Evolutionary conservation across 1,140 invertebrate species (phyloP).

Genomic region (Pseudomyrmex concolor): DNA sequence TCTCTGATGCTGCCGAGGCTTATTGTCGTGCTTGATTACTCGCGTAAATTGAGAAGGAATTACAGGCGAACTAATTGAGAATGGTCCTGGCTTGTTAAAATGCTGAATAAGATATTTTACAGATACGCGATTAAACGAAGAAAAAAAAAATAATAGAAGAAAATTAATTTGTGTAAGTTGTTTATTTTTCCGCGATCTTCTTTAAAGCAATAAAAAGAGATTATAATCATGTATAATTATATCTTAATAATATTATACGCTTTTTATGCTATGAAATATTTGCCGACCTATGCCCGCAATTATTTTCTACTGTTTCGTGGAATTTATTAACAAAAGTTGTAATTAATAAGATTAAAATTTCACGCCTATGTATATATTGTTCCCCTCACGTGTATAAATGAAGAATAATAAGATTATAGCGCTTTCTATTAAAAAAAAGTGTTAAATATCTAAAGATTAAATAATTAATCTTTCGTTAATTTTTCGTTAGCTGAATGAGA

Average conservation of each 20-base stretch:
- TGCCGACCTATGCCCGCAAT: conserved; percentile 22
- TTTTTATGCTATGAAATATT: conserved; percentile 22
- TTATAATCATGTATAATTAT: not conserved
- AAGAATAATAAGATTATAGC: conserved; percentile 54
- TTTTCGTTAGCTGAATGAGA: conserved; percentile 43
- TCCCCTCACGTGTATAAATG: conserved; percentile 33
- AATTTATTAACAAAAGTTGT: conserved; percentile 49
- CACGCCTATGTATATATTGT: conserved; percentile 24
- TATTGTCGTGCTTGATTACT: conserved; percentile 19
- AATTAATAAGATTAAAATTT: conserved; percentile 59
- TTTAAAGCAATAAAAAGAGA: not conserved
- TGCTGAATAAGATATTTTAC: conserved; percentile 10
- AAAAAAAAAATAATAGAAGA: not conserved
- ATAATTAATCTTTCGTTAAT: conserved; percentile 28
- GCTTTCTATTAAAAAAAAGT: not conserved
- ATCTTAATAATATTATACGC: conserved; percentile 10
- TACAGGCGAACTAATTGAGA: not conserved
- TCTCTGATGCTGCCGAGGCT: not conserved
- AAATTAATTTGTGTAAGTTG: too few species aligned
- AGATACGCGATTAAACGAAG: not conserved
- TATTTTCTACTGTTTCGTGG: conserved; percentile 26
- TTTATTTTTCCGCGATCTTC: too few species aligned
- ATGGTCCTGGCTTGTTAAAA: not conserved
- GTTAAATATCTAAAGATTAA: conserved; percentile 46
- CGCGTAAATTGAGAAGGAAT: not conserved